Conservation (phyloP, 2,797 vertebrate genomes). For the Pygocentrus nattereri region DNA sequence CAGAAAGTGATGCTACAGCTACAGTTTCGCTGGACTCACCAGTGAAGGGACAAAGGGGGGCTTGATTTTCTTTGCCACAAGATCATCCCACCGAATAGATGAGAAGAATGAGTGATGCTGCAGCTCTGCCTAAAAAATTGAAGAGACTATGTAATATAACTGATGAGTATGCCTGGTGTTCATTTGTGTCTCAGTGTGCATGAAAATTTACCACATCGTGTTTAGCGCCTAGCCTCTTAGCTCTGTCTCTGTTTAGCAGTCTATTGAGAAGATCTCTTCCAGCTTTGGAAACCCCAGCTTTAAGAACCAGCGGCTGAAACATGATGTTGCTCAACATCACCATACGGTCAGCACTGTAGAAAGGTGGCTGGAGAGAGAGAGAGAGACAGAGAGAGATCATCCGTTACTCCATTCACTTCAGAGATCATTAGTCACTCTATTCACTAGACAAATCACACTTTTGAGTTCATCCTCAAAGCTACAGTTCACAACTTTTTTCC, state of each 20-base stretch:
- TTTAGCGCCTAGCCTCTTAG: conserved; percentile 73
- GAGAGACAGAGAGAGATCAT: conserved; percentile 7
- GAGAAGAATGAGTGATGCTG: conserved; percentile 79
- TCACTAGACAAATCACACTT: not conserved
- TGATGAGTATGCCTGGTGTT: not conserved
- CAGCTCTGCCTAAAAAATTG: conserved; percentile 74
- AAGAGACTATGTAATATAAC: conserved; percentile 10
- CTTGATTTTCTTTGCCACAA: conserved; percentile 73
- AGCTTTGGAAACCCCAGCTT: conserved; percentile 66
- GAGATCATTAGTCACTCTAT: not conserved
- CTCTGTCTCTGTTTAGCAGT: conserved; percentile 75
- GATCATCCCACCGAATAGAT: conserved; percentile 78
- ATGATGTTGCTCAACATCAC: conserved; percentile 83
- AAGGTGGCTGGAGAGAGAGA: conserved; percentile 75
- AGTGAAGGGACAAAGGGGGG: conserved; percentile 79
- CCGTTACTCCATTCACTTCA: no score
- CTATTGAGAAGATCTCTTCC: conserved; percentile 72
- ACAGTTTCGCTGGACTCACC: conserved; percentile 64
- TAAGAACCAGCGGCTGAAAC: conserved; percentile 73
- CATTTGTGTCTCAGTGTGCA: not conserved
- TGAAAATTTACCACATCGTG: conserved; percentile 74
- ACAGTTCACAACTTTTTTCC: no score
- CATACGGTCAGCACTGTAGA: conserved; percentile 76
- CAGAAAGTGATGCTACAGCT: no score
- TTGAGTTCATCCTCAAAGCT: not conserved